phyloP scores from a whole-genome alignment of 2,797 vertebrate species.

The Basileuterus tristriatus region DNA sequence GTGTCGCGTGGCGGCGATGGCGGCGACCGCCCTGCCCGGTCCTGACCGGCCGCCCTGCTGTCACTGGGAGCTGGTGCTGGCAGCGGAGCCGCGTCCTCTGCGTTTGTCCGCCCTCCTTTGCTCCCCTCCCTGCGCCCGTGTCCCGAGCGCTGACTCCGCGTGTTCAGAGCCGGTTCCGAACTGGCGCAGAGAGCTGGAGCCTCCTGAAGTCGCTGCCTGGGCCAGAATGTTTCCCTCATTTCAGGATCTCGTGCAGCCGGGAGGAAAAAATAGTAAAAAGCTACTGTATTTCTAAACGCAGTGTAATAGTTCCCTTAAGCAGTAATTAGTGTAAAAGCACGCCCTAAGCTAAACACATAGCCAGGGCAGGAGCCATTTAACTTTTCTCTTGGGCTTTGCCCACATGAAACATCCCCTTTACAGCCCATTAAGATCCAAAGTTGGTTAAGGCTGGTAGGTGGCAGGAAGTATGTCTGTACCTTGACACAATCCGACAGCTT shows the following conservation, averaged over 20 bases:
- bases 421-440: not conserved
- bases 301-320: not conserved
- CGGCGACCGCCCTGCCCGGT: rapidly evolving
- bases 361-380: not conserved
- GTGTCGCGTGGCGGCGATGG: not conserved
- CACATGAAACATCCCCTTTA: not conserved
- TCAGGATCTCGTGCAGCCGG: not conserved
- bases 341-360: not conserved
- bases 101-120: not conserved
- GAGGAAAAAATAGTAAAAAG: not conserved
- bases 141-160: rapidly evolving
- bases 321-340: not conserved
- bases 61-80: rapidly evolving
- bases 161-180: rapidly evolving
- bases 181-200: rapidly evolving
- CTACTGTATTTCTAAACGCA: not conserved
- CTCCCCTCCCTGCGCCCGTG: rapidly evolving
- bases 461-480: not conserved
- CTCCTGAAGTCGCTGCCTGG: not conserved
- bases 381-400: not conserved
- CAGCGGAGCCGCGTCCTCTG: rapidly evolving
- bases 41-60: rapidly evolving
- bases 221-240: rapidly evolving
- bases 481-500: not conserved
- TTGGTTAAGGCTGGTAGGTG: not conserved